Base-by-base conservation (phyloP, 1,140 invertebrate species). In the Atta cephalotes region DNA sequence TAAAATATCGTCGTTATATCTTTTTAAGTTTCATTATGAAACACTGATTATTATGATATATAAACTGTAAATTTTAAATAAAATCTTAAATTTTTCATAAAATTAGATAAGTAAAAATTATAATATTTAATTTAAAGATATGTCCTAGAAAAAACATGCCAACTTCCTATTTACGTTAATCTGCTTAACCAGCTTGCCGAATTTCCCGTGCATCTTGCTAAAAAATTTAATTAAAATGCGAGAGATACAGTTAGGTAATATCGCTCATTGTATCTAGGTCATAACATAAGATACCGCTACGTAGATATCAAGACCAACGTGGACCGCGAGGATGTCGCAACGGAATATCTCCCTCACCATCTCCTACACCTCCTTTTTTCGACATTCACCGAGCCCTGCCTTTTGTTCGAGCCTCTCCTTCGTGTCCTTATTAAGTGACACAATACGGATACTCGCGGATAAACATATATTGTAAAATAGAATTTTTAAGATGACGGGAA, bases 281-380 rank as follows among this genome's bases (percentile, higher is more conserved):
- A 45, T 45, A 72, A 56, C 60, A 45, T 65, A 79, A 79, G 76
- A 78, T 70, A 56, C 65, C 79, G 78, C 49, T 81, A 72, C 21
- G 45, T 68, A 80, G 79, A 82, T 91, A 91, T 91, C 89, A 81
- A 76, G 80, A 91, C 88, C 88, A 91, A 91, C 86, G 63, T 90
- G 86, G 84, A 91, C 88, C 89, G 79, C 81, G 66, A 84, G 68
- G 74, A 84, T 91, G 90, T 91, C 86, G 91, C 90, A 91, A 91
- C 62, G 35, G 86, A 87, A 76, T 74, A 89, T 88, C 85, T 91
- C 88, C 45, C 87, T 90, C 88, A 66, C 80, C 78, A 78, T 86
- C 87, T 89, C 87, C 74, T 78, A 82, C 89, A 66, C 62, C 74
- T 90, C 60, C 86, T 87, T 87, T 68, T 66, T 53, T 68, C 63